phyloP scores from a whole-genome alignment of 2,113 vertebrate species.

The Pterocles burchelli region DNA sequence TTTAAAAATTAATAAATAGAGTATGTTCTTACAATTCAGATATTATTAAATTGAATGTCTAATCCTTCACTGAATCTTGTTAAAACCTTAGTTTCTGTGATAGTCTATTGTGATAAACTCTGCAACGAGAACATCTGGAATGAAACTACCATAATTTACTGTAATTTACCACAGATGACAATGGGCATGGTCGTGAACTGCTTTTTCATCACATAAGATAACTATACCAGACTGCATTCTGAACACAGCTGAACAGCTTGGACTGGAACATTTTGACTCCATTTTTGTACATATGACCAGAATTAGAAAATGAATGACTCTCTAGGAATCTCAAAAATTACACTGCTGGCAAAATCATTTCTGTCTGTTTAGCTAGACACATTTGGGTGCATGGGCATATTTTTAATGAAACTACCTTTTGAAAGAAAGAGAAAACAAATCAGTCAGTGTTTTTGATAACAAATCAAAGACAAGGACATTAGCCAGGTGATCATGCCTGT shows the following conservation, averaged over 20 bases:
- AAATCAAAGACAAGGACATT: slow-evolving; percentile 14
- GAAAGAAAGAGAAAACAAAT: not conserved
- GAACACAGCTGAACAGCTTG: not conserved
- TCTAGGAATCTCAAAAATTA: not conserved
- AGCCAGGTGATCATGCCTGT: not conserved
- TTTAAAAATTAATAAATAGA: not conserved
- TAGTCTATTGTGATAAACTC: not conserved
- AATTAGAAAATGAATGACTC: not conserved
- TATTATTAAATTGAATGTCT: not conserved
- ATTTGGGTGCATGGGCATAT: not conserved
- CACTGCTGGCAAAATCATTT: not conserved
- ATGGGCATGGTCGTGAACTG: not conserved
- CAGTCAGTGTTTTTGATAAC: not conserved
- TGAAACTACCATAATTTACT: not conserved
- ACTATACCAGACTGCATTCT: not conserved
- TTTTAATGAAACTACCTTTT: not conserved
- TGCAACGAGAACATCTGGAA: not conserved
- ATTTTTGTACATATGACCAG: not conserved
- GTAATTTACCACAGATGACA: not conserved
- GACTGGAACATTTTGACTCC: not conserved
- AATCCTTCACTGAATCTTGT: not conserved
- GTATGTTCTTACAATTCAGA: not conserved
- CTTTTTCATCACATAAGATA: not conserved
- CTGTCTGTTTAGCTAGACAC: not conserved
- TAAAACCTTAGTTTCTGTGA: not conserved